Evolutionary conservation across 1,140 invertebrate species (phyloP).

Genomic region (Drosophila obscura): DNA sequence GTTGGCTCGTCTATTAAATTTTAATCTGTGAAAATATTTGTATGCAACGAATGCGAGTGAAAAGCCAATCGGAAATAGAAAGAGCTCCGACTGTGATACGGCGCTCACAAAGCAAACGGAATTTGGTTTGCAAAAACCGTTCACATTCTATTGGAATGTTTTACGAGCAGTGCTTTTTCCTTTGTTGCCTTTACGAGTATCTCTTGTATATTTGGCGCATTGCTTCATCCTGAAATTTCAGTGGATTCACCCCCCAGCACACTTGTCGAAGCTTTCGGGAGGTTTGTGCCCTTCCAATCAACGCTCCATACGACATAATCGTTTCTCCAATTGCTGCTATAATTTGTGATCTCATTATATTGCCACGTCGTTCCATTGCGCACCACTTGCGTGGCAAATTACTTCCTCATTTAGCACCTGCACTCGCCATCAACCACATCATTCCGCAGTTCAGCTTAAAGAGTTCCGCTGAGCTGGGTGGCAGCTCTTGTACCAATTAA

Average conservation of each 20-base stretch:
- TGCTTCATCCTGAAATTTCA: too few species aligned
- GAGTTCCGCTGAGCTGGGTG: constrained; percentile 12
- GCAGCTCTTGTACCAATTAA: constrained; percentile 66
- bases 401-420: constrained; percentile 36
- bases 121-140: constrained; percentile 31
- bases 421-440: constrained; percentile 13
- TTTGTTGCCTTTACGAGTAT: constrained; percentile 21
- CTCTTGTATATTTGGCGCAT: background rate
- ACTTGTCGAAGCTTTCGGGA: too few species aligned
- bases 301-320: constrained; percentile 29
- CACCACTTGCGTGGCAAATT: constrained; percentile 22
- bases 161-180: background rate
- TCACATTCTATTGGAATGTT: constrained; percentile 40
- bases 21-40: constrained; percentile 62
- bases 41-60: constrained; percentile 24
- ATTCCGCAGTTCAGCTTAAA: constrained; percentile 35
- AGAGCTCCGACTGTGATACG: constrained; percentile 5
- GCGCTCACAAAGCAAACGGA: constrained; percentile 15
- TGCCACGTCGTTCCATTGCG: background rate
- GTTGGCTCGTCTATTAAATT: constrained; percentile 52
- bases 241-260: too few species aligned
- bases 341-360: constrained; percentile 39
- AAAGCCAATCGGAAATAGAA: constrained; percentile 28
- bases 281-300: background rate
- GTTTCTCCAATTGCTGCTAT: constrained; percentile 18